Percentiles rank a stretch among this genome's conserved stretches.
phyloP scores from a whole-genome alignment of 2,797 vertebrate species.

The Typhlichthys eigenmanni region DNA sequence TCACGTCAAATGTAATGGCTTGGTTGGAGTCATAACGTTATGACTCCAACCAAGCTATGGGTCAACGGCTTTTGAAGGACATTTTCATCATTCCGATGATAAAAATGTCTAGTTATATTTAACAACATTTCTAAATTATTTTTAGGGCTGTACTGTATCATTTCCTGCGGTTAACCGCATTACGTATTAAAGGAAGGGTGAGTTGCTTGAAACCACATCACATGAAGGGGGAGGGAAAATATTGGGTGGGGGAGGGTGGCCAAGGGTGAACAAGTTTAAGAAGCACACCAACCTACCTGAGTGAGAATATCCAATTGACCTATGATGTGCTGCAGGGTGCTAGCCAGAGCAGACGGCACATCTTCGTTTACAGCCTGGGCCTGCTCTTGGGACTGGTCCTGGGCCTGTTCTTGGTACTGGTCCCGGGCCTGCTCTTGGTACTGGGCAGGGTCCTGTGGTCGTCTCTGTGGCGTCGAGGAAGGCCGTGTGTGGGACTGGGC shows the following conservation, averaged over 20 bases:
- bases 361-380: constrained; percentile 42
- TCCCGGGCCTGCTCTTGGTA: constrained; percentile 38
- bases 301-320: constrained; percentile 91
- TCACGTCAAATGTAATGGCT: too few relatives aligned
- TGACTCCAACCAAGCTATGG: too few relatives aligned
- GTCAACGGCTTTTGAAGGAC: too few relatives aligned
- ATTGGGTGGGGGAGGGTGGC: background rate
- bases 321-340: constrained; percentile 89
- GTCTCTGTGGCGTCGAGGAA: constrained; percentile 15
- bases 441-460: constrained; percentile 28
- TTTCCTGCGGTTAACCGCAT: too few relatives aligned
- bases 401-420: background rate
- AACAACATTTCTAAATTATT: too few relatives aligned
- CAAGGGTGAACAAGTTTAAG: background rate
- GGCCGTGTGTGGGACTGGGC: constrained; percentile 46
- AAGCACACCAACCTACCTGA: constrained; percentile 79
- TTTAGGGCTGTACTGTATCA: too few relatives aligned
- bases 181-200: too few relatives aligned
- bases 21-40: too few relatives aligned
- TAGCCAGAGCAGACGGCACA: constrained; percentile 72
- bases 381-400: constrained; percentile 24
- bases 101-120: too few relatives aligned
- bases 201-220: background rate
- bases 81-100: too few relatives aligned
- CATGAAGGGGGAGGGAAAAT: background rate